Evolutionary conservation across 2,888 invertebrate species (phyloP).

Genomic region (Diabrotica balteata): DNA sequence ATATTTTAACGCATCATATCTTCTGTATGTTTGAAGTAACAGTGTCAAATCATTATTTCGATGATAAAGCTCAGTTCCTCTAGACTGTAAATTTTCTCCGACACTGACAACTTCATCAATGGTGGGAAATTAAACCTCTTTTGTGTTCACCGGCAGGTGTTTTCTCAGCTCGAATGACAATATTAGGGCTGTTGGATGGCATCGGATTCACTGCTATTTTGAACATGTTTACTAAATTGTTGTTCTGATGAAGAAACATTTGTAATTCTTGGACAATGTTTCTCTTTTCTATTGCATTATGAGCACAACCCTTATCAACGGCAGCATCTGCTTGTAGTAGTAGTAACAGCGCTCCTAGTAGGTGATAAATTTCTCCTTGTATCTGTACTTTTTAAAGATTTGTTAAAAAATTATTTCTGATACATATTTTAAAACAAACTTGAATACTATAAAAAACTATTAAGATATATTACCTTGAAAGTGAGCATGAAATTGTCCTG

Average conservation of each 20-base stretch:
- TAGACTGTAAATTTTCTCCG: conserved; percentile 1
- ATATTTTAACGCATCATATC: background rate
- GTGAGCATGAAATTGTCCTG: no score
- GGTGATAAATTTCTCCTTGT: background rate
- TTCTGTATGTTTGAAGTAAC: conserved; percentile 5
- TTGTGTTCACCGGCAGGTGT: no score
- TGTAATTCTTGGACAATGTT: background rate
- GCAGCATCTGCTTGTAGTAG: background rate
- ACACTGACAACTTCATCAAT: no score
- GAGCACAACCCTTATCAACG: background rate
- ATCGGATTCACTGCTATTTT: no score
- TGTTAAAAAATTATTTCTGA: background rate
- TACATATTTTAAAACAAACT: background rate
- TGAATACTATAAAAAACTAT: no score
- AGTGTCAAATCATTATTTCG: conserved; percentile 5
- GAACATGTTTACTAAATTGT: no score
- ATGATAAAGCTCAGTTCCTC: conserved; percentile 4
- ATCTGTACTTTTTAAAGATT: background rate
- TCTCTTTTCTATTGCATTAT: background rate
- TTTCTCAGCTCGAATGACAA: no score
- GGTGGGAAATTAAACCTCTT: no score
- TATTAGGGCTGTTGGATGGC: no score
- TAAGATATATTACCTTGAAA: no score
- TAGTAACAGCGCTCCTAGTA: background rate
- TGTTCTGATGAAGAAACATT: background rate